These are phyloP conservation scores for Helicolenus hilgendorfi DNA, from an alignment of 2,797 vertebrate species.

Conservation along the genomic window DNA sequence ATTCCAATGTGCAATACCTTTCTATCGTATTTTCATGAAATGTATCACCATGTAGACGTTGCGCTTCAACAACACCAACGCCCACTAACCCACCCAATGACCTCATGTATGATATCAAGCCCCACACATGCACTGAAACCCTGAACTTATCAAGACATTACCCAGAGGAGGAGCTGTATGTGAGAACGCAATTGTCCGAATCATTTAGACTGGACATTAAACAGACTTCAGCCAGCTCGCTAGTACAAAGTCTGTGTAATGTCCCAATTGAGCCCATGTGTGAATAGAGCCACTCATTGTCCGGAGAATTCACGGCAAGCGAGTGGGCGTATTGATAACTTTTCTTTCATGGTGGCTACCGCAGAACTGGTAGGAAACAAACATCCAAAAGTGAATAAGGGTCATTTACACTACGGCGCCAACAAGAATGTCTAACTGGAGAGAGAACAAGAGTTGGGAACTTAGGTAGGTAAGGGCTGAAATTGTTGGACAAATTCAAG, in stretches of 20 bases:
- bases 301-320: neutral
- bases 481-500: neutral
- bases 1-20: neutral
- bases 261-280: neutral
- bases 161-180: neutral
- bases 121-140: neutral
- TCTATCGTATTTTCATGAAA: neutral
- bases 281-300: neutral
- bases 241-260: neutral
- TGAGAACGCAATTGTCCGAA: neutral
- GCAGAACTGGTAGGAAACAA: neutral
- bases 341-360: neutral
- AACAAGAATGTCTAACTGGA: neutral
- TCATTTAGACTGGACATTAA: neutral
- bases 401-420: neutral
- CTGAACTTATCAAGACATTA: neutral
- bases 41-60: neutral
- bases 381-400: neutral
- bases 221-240: neutral
- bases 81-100: neutral
- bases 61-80: neutral
- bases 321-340: neutral
- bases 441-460: neutral
- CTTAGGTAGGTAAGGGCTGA: neutral
- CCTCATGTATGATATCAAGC: neutral